phyloP scores from a whole-genome alignment of 2,797 vertebrate genomes.

The Acanthurus tractus region DNA sequence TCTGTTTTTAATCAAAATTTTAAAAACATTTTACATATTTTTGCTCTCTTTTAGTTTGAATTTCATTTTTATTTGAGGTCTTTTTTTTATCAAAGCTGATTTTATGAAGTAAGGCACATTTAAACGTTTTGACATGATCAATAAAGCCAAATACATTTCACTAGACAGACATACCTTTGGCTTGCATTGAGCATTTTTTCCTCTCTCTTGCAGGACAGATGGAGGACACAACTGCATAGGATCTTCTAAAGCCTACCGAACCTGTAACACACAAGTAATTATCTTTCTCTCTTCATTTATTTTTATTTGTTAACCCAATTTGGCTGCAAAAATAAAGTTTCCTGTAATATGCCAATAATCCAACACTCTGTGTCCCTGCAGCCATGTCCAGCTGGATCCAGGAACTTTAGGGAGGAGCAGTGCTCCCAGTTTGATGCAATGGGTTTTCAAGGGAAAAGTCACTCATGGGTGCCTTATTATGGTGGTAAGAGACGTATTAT shows the following conservation, averaged over 20 bases:
- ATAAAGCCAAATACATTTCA: not conserved
- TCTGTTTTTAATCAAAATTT: not conserved
- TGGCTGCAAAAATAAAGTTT: not conserved
- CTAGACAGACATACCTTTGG: not conserved
- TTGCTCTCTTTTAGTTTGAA: not conserved
- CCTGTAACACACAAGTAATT: slow-evolving; percentile 89
- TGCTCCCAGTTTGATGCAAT: slow-evolving; percentile 89
- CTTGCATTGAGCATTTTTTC: not conserved
- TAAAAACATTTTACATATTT: not conserved
- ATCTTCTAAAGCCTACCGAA: slow-evolving; percentile 86
- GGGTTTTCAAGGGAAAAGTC: slow-evolving; percentile 89
- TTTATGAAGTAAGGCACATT: not conserved
- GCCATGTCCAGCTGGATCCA: slow-evolving; percentile 83
- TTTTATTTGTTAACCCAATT: not conserved
- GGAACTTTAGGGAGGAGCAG: slow-evolving; percentile 92
- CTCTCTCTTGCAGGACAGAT: slow-evolving; percentile 86
- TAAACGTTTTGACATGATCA: not conserved
- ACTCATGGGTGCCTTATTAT: slow-evolving; percentile 92
- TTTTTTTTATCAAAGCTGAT: not conserved
- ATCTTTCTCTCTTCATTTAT: not conserved
- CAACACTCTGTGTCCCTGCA: slow-evolving; percentile 40
- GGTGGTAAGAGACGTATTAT: slow-evolving; percentile 83
- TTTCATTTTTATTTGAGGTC: not conserved
- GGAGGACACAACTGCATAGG: slow-evolving; percentile 90
- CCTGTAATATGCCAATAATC: not conserved